These are phyloP conservation scores for Todiramphus chloris DNA, from an alignment of 2,113 vertebrate species.

Conservation along the genomic window DNA sequence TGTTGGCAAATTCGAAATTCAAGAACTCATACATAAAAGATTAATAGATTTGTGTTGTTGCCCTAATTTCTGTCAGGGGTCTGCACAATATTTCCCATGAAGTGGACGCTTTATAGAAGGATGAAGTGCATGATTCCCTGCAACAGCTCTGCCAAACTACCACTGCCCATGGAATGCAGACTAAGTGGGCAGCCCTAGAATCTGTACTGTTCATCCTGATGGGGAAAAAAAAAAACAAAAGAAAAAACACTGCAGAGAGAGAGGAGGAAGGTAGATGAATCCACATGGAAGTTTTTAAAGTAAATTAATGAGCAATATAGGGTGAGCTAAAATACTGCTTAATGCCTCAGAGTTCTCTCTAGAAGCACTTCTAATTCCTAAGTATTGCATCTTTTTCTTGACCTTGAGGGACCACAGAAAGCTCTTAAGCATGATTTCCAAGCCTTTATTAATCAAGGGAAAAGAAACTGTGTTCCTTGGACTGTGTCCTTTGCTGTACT, in stretches of 20 bases:
- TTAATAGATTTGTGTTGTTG: background rate
- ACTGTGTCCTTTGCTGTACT: background rate
- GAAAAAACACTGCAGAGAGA: background rate
- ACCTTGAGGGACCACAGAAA: conserved; percentile 4
- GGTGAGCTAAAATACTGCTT: background rate
- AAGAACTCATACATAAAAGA: background rate
- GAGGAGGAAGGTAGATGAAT: background rate
- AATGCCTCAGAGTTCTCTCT: background rate
- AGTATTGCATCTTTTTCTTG: conserved; percentile 24
- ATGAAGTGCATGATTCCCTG: background rate
- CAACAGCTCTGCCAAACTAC: background rate
- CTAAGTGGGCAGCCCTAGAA: background rate
- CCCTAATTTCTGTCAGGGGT: background rate
- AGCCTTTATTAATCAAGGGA: conserved; percentile 38
- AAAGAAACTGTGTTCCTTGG: conserved; percentile 46
- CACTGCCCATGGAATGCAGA: background rate
- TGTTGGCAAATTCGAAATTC: background rate
- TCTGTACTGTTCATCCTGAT: background rate
- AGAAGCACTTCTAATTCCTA: background rate
- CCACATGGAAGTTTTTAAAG: background rate
- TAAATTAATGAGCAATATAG: background rate
- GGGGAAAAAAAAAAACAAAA: background rate
- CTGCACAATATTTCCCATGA: background rate
- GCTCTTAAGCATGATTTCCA: conserved; percentile 17
- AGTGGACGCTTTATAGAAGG: background rate